Conservation (phyloP, 1,140 invertebrate genomes). For the Lanistes nyassanus region DNA sequence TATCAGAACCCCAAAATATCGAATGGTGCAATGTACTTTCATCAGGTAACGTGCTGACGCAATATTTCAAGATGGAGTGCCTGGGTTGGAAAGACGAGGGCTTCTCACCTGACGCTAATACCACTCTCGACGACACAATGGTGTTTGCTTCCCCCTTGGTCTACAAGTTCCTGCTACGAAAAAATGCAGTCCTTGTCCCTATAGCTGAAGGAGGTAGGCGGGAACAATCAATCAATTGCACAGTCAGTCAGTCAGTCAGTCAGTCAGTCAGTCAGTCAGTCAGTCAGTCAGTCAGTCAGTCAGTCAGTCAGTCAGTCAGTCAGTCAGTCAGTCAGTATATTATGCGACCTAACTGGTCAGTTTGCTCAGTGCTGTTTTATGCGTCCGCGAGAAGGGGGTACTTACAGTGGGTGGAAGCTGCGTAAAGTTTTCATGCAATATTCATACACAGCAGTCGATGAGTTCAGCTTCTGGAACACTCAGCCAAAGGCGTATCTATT, state of each 20-base stretch:
- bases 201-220: background rate
- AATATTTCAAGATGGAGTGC: background rate
- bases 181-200: background rate
- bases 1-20: too few relatives aligned
- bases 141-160: background rate
- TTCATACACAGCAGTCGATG: too few relatives aligned
- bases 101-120: background rate
- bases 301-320: background rate
- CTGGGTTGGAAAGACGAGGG: background rate
- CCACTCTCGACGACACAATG: background rate
- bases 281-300: background rate
- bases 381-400: too few relatives aligned
- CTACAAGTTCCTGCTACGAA: constrained; percentile 14
- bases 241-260: background rate
- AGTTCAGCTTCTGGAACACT: too few relatives aligned
- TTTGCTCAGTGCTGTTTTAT: too few relatives aligned
- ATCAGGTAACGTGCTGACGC: constrained; percentile 9
- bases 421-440: too few relatives aligned
- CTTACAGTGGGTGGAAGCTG: too few relatives aligned
- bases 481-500: too few relatives aligned
- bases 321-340: too few relatives aligned
- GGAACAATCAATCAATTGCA: too few relatives aligned
- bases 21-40: background rate
- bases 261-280: background rate
- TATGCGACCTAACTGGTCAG: too few relatives aligned